phyloP scores from a whole-genome alignment of 1,140 invertebrate genomes.

The Trialeurodes vaporariorum region DNA sequence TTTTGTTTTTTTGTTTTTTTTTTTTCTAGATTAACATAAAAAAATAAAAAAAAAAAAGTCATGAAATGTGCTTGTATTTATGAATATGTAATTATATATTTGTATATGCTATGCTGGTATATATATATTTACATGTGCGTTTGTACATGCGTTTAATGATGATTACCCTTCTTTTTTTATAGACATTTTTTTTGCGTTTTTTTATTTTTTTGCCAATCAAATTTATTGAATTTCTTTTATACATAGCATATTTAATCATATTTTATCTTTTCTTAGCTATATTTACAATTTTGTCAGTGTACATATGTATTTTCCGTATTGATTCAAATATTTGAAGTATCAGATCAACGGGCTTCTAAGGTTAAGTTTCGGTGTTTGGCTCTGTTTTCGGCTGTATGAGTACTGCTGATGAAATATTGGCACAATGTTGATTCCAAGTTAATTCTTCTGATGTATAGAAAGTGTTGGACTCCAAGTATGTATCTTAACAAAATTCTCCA shows the following conservation, averaged over 20 bases:
- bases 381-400: too few species aligned
- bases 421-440: too few species aligned
- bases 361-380: too few species aligned
- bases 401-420: too few species aligned
- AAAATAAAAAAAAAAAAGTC: neutral
- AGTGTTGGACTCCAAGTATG: too few species aligned
- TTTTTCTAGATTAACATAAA: neutral
- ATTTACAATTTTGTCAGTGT: neutral
- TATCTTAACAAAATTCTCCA: too few species aligned
- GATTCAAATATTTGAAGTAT: too few species aligned
- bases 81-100: neutral
- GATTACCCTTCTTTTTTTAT: neutral
- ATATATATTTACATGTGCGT: constrained; percentile 3
- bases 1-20: neutral
- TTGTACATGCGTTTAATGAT: neutral
- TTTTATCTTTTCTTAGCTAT: neutral
- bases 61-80: neutral
- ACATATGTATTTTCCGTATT: too few species aligned
- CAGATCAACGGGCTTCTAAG: too few species aligned
- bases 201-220: neutral
- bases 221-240: neutral
- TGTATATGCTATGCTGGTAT: constrained; percentile 1
- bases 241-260: neutral
- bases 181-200: neutral
- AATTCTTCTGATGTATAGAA: too few species aligned